Evolutionary conservation across 2,888 invertebrate species (phyloP), one percentile per base, ranked within the genome.

Genomic region (Catonia carolina): DNA sequence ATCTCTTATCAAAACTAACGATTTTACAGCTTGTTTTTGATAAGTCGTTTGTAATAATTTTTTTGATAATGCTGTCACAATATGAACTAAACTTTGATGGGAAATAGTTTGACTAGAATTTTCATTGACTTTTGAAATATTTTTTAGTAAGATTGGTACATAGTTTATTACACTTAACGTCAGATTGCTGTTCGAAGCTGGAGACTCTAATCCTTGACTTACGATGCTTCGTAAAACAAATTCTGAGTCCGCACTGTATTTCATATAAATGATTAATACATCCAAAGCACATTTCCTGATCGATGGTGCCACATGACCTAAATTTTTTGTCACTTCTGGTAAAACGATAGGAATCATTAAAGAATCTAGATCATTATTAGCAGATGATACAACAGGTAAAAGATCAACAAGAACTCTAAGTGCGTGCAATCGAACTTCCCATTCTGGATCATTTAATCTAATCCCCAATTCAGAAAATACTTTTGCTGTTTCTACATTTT

Each of bases 351-450:
- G 73, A 3, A 65, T 63, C 75, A 89, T 83, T 56, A 84, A 81
- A 58, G 79, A 77, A 63, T 89, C 85, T 14, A 89, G 77, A 53
- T 80, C 79, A 50, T 80, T 78, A 42, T 63, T 63, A 20, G 69
- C 68, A 6, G 60, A 58, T 39, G 81, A 80, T 61, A 89, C 79
- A 37, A 87, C 82, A 2, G 89, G 87, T 48, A 91, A 75, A 1
- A 90, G 80, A 72, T 90, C 89, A 23, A 83, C 82, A 35, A 90
- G 78, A 7, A 91, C 88, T 52, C 89, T 74, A 5, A 90, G 74
- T 22, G 89, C 89, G 71, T 90, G 88, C 62, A 89, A 84, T 8
- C 89, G 80, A 33, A 90, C 89, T 72, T 89, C 88, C 83, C 87
- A 86, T 71, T 90, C 89, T 1, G 88, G 86, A 70, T 87, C 86